Evolutionary conservation across 2,888 invertebrate species (phyloP), one percentile per base, ranked within the genome.

Genomic region (Boloria selene): DNA sequence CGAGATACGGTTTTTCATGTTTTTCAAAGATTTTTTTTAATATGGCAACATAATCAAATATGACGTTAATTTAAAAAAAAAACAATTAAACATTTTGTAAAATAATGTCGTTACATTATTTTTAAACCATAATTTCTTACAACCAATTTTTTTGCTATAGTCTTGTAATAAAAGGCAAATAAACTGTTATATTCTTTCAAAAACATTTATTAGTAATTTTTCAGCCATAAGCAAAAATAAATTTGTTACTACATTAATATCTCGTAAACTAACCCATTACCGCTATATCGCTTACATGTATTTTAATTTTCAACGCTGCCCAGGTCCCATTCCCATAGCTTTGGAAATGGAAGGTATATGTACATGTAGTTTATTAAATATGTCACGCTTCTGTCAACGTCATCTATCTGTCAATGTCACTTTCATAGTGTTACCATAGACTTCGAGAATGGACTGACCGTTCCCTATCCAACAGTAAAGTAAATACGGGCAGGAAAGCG

Each of bases 251-350:
- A 16, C 31, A n/a, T 26, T 13, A 16, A 42, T 58, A 65, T 68
- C 68, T 66, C 70, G 68, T 72, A 71, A 66, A 72, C 65, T 61
- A 17, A 63, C 47, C 52, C 64, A 66, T 65, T 62, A 55, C 53
- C 65, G 75, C 84, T 82, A 75, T 79, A 80, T 80, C 73, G 88
- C 88, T 88, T 88, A 87, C 79, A 83, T 81, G 64, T 76, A 85
- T 83, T 84, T 79, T 86, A 85, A 85, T 86, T 87, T 88, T 85
- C 77, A 81, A 86, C 80, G 91, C 91, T 89, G 91, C 92, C 86
- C 86, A 90, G 91, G 91, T 91, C 91, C 84, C 92, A 91, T 90
- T 92, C 91, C 87, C 88, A 90, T 87, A 92, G 90, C 82, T 92
- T 90, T 90, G 92, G 92, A 91, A 92, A 86, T 88, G 92, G 90